These are phyloP conservation scores for Clinocottus analis DNA, from an alignment of 2,113 vertebrate genomes.

Conservation along the genomic window DNA sequence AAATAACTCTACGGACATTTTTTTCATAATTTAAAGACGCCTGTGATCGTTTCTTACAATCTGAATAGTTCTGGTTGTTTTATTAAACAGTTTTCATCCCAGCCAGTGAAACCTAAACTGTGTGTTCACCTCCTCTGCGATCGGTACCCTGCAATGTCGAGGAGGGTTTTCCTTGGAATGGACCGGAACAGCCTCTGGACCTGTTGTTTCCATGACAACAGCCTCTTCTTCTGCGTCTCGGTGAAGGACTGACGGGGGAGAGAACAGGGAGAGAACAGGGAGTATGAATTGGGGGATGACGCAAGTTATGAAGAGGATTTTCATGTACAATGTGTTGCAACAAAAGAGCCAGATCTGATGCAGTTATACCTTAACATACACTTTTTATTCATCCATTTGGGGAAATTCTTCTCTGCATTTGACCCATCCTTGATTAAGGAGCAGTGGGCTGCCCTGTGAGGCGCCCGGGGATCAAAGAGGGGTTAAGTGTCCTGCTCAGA, in stretches of 20 bases:
- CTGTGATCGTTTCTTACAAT: not conserved
- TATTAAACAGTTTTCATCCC: not conserved
- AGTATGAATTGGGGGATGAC: no score
- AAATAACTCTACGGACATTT: not conserved
- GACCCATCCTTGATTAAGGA: no score
- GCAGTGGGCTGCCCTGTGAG: no score
- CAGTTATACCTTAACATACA: no score
- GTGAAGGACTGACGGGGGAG: constrained; percentile 90
- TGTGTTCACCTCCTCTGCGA: constrained; percentile 90
- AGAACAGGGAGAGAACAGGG: constrained; percentile 11
- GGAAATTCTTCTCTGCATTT: no score
- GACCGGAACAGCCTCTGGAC: constrained; percentile 99
- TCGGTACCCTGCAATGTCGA: constrained; percentile 95
- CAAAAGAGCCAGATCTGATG: no score
- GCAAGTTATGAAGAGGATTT: not conserved
- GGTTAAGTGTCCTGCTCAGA: no score
- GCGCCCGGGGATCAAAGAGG: no score
- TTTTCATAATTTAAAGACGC: not conserved
- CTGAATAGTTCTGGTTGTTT: not conserved
- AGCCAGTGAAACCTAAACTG: not conserved
- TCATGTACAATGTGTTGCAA: not conserved
- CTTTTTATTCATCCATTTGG: no score
- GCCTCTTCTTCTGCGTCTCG: constrained; percentile 97
- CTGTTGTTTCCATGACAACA: constrained; percentile 99
- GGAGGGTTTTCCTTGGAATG: constrained; percentile 96